These are phyloP conservation scores for Lasioglossum albipes DNA, from an alignment of 1,140 invertebrate species.

Conservation along the genomic window DNA sequence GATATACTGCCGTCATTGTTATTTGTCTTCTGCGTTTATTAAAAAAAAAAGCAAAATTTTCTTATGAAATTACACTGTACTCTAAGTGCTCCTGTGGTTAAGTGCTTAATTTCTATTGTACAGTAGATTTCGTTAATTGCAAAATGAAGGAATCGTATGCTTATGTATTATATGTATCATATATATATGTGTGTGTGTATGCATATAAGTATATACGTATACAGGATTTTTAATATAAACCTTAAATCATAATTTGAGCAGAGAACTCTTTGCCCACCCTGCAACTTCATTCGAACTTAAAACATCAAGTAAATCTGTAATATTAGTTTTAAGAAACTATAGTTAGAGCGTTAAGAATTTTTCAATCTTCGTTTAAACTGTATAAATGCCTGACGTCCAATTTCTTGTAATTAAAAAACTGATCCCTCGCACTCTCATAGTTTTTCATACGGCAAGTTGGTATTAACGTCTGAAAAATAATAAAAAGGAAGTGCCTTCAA, in stretches of 20 bases:
- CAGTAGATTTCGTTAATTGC: slow-evolving; percentile 60
- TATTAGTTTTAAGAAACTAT: slow-evolving; percentile 48
- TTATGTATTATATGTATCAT: slow-evolving; percentile 1
- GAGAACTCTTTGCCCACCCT: slow-evolving; percentile 53
- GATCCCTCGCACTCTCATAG: slow-evolving; percentile 83
- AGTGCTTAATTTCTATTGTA: slow-evolving; percentile 75
- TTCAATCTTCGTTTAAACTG: slow-evolving; percentile 52
- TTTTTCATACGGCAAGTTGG: slow-evolving; percentile 93
- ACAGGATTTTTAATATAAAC: slow-evolving; percentile 49
- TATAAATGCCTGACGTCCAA: slow-evolving; percentile 72
- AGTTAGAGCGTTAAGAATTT: slow-evolving; percentile 46
- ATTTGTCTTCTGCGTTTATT: slow-evolving; percentile 62
- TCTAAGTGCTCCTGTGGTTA: slow-evolving; percentile 57
- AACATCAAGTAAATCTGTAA: slow-evolving; percentile 52
- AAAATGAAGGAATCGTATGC: slow-evolving; percentile 57
- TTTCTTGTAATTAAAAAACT: slow-evolving; percentile 76
- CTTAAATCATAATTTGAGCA: slow-evolving; percentile 55
- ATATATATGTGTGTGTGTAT: slow-evolving; percentile 29
- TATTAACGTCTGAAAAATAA: slow-evolving; percentile 92
- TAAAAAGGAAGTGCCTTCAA: slow-evolving; percentile 79
- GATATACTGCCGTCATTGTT: slow-evolving; percentile 48
- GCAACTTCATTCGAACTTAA: slow-evolving; percentile 45
- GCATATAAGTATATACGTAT: slow-evolving; percentile 30
- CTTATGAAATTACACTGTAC: slow-evolving; percentile 49
- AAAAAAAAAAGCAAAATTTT: slow-evolving; percentile 58